phyloP scores from a whole-genome alignment of 2,888 invertebrate species.

The Cephalotes varians region DNA sequence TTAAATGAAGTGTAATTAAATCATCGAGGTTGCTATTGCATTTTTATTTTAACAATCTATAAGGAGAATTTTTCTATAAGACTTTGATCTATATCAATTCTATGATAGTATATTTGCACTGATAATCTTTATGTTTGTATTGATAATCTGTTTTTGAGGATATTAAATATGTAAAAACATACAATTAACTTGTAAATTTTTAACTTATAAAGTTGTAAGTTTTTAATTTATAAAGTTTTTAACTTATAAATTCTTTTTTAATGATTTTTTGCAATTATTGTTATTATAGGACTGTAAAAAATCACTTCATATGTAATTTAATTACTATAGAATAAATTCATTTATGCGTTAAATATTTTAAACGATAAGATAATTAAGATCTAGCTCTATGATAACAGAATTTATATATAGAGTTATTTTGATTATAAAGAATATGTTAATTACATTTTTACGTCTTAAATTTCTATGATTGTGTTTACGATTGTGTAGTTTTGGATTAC shows the following conservation, averaged over 20 bases:
- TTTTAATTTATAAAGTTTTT: too few species aligned
- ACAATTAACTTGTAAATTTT: not conserved
- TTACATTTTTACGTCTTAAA: not conserved
- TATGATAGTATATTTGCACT: not conserved
- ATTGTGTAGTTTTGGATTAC: slow-evolving; percentile 7
- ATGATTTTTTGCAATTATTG: not conserved
- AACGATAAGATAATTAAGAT: not conserved
- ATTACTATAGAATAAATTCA: not conserved
- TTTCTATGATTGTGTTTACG: not conserved
- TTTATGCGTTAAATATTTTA: not conserved
- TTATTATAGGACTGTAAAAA: not conserved
- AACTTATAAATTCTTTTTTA: not conserved
- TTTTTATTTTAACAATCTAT: not conserved
- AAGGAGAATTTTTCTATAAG: not conserved
- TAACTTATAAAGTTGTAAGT: too few species aligned
- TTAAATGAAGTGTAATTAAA: too few species aligned
- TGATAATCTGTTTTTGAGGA: not conserved
- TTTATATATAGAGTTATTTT: not conserved
- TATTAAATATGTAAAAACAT: not conserved
- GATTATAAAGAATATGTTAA: not conserved
- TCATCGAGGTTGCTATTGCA: not conserved
- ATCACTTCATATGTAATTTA: not conserved
- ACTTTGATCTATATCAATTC: not conserved
- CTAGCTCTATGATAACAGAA: not conserved
- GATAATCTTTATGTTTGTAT: not conserved